Conservation (phyloP, 1,140 invertebrate genomes). For the Lanistes nyassanus region DNA sequence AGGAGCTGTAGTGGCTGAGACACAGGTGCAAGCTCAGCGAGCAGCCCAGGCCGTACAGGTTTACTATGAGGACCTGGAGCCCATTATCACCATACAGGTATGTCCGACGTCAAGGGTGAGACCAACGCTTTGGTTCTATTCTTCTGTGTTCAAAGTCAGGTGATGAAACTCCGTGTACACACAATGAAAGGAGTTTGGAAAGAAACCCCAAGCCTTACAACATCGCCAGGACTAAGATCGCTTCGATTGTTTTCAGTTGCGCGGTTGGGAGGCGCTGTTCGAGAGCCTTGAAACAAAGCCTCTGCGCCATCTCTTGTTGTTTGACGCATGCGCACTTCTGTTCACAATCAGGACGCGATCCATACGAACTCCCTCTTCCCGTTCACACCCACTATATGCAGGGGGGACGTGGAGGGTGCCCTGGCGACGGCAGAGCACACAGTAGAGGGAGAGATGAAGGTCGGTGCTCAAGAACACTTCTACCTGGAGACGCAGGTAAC, state of each 20-base stretch:
- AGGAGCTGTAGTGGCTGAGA: conserved; percentile 56
- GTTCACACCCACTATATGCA: conserved; percentile 44
- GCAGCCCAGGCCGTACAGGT: conserved; percentile 55
- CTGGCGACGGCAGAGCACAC: conserved; percentile 73
- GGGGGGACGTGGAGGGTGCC: conserved; percentile 77
- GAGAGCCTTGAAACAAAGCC: too few species aligned
- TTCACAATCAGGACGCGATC: conserved; percentile 24
- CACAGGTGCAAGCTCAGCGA: conserved; percentile 52
- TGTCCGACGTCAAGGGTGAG: not conserved
- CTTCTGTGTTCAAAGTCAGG: too few species aligned
- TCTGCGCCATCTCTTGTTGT: too few species aligned
- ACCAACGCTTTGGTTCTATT: too few species aligned
- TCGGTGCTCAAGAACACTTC: conserved; percentile 96
- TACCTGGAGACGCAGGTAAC: conserved; percentile 87
- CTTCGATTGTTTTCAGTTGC: too few species aligned
- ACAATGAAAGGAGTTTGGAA: too few species aligned
- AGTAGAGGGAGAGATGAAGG: conserved; percentile 74
- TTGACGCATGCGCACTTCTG: not conserved
- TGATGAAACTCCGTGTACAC: too few species aligned
- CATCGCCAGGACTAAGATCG: too few species aligned
- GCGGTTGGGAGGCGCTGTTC: too few species aligned
- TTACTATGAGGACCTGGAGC: conserved; percentile 68
- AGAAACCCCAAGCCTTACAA: too few species aligned
- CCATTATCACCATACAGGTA: conserved; percentile 83
- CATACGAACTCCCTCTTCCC: conserved; percentile 37